A percentile compares a stretch with the other conserved stretches of the same genome.
These are phyloP conservation scores for Ornithoptera priamus DNA, from an alignment of 2,888 invertebrate genomes.

Conservation along the genomic window DNA sequence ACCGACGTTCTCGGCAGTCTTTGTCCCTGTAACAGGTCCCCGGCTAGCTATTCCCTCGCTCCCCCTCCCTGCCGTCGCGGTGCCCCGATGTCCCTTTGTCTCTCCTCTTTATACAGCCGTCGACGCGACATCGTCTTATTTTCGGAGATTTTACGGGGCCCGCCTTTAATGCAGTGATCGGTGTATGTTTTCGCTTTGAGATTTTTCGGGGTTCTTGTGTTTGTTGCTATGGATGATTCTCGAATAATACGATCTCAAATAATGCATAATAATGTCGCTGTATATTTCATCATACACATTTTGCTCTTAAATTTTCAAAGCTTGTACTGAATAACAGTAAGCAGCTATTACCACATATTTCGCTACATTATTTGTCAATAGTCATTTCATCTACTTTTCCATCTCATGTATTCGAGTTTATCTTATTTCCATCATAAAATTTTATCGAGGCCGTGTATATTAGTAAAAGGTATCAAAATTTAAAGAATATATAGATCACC, in stretches of 20 bases:
- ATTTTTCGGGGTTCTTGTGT: slow-evolving; percentile 37
- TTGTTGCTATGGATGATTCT: slow-evolving; percentile 33
- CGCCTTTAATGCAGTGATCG: slow-evolving; percentile 38
- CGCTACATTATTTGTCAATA: too few relatives aligned
- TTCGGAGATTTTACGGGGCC: slow-evolving; percentile 57
- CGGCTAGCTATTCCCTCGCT: slow-evolving; percentile 41
- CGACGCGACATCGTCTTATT: slow-evolving; percentile 66
- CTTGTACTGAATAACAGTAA: too few relatives aligned
- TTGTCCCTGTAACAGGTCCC: slow-evolving; percentile 75
- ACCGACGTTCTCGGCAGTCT: slow-evolving; percentile 74
- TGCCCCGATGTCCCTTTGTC: slow-evolving; percentile 64
- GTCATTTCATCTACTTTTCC: too few relatives aligned
- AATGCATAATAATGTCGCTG: neutral
- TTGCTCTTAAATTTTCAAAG: too few relatives aligned
- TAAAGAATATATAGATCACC: too few relatives aligned
- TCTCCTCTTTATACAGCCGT: slow-evolving; percentile 65
- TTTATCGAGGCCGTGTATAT: too few relatives aligned
- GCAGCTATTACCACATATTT: too few relatives aligned
- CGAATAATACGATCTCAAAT: slow-evolving; percentile 16
- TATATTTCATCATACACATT: too few relatives aligned
- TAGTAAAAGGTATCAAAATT: too few relatives aligned
- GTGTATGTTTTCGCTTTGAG: slow-evolving; percentile 42
- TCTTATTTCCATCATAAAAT: too few relatives aligned
- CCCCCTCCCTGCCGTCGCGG: slow-evolving; percentile 35
- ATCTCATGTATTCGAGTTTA: too few relatives aligned